Evolutionary conservation across 1,140 invertebrate species (phyloP), one percentile per base, ranked within the genome.

Genomic region (Cydia pomonella): DNA sequence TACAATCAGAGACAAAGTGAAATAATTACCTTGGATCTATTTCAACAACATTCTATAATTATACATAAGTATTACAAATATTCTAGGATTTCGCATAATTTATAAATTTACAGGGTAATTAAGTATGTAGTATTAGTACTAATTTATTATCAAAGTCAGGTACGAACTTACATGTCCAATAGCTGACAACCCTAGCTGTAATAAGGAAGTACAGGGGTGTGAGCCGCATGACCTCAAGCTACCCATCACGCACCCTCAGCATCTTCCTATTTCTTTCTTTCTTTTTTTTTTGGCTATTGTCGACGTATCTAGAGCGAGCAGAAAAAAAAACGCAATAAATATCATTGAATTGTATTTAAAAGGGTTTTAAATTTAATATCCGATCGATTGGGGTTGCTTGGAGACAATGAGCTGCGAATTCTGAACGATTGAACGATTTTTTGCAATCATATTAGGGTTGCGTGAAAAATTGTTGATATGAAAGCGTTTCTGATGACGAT

Each of bases 331-430:
- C 81, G 79, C 89, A 91, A 92, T 92, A 92, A 92, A 92, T 92
- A 92, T 91, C 84, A 89, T 91, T 87, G 88, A 82, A 90, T 91
- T 91, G 88, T 85, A 90, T 88, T 91, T 90, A 91, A 81, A 92
- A 87, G 89, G 91, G 89, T 88, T 91, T 89, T 90, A 81, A 89
- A 91, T 90, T 87, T 87, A 92, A 92, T 91, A 89, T 90, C 81
- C 82, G 84, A 82, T 80, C 84, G 78, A 89, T 91, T 87, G 84
- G 88, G 88, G 87, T 72, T n/a, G 13, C 59, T 12, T 77, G 47
- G 75, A 79, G 76, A 82, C 78, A 79, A 82, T 59, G 80, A 79
- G 80, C 75, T 66, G 77, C 76, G 78, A 82, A 84, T 84, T 79
- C 50, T 75, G 72, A 80, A 66, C 77, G 78, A 80, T 77, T 76